Evolutionary conservation across 1,140 invertebrate genomes (phyloP).

Genomic region (Meloidogyne exigua): DNA sequence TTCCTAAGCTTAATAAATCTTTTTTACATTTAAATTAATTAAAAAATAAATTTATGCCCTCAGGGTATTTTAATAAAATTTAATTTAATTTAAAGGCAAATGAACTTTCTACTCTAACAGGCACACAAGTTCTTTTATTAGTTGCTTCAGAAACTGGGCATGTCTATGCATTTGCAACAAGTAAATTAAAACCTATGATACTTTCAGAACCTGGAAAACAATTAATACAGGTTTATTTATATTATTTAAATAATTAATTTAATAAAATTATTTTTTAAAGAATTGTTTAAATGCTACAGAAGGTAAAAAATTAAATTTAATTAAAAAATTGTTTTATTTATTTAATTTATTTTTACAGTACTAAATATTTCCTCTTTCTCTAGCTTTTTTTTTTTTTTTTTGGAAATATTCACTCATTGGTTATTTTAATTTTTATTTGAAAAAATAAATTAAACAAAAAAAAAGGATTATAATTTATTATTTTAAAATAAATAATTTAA

Average conservation of each 20-base stretch:
- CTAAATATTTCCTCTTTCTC: neutral
- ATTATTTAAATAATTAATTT: no score
- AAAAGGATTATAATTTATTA: no score
- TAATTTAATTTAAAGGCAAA: constrained; percentile 77
- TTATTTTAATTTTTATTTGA: no score
- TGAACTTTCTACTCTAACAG: constrained; percentile 95
- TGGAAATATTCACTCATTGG: neutral
- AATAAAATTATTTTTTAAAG: neutral
- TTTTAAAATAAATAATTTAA: no score
- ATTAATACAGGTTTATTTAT: constrained; percentile 82
- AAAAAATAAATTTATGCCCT: no score
- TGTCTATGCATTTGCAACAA: constrained; percentile 98
- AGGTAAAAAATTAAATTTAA: constrained; percentile 33
- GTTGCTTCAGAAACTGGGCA: constrained; percentile 94
- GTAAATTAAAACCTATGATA: constrained; percentile 98
- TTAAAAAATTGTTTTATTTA: neutral
- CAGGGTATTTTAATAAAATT: no score
- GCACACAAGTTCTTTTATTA: constrained; percentile 95
- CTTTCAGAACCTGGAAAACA: constrained; percentile 96
- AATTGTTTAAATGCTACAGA: constrained; percentile 97
- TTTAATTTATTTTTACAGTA: neutral
- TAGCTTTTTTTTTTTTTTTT: neutral
- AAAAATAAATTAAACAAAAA: no score
- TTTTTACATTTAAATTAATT: no score
- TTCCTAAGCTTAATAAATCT: no score